Evolutionary conservation across 1,140 invertebrate species (phyloP).

Genomic region (Drosophila azteca): DNA sequence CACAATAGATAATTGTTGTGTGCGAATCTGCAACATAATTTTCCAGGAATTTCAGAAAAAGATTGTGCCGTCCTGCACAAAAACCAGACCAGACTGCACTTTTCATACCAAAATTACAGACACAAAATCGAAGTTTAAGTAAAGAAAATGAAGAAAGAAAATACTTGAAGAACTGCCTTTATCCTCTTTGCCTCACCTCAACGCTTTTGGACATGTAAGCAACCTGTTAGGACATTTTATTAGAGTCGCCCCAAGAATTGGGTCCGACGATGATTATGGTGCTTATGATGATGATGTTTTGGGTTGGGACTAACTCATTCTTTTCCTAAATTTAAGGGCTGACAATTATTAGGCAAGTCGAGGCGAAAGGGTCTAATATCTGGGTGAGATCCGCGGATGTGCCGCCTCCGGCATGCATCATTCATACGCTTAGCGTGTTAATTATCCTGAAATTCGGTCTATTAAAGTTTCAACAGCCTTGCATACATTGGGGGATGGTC

Average conservation of each 20-base stretch:
- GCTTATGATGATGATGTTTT: conserved; percentile 38
- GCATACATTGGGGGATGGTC: conserved; percentile 15
- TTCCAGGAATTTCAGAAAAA: too few species aligned
- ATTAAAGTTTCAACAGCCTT: conserved; percentile 71
- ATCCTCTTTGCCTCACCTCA: too few species aligned
- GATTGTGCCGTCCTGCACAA: too few species aligned
- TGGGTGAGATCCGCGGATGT: conserved; percentile 1
- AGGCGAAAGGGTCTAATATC: conserved; percentile 7
- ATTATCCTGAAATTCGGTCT: conserved; percentile 80
- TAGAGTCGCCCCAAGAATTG: conserved; percentile 28
- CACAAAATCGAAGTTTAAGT: too few species aligned
- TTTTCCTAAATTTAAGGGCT: conserved; percentile 73
- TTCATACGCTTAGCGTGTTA: conserved; percentile 75
- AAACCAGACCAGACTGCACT: too few species aligned
- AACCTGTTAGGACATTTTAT: conserved; percentile 38
- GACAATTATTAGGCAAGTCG: conserved; percentile 64
- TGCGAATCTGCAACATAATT: too few species aligned
- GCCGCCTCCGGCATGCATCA: conserved; percentile 64
- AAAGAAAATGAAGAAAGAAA: too few species aligned
- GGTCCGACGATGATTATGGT: conserved; percentile 40
- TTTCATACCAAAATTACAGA: too few species aligned
- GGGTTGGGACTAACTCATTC: conserved; percentile 58
- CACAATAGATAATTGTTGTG: too few species aligned
- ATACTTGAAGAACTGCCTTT: too few species aligned
- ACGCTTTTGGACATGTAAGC: conserved; percentile 1